Base-by-base conservation (phyloP, 2,113 vertebrate genomes). In the Oenanthe oenanthe region DNA sequence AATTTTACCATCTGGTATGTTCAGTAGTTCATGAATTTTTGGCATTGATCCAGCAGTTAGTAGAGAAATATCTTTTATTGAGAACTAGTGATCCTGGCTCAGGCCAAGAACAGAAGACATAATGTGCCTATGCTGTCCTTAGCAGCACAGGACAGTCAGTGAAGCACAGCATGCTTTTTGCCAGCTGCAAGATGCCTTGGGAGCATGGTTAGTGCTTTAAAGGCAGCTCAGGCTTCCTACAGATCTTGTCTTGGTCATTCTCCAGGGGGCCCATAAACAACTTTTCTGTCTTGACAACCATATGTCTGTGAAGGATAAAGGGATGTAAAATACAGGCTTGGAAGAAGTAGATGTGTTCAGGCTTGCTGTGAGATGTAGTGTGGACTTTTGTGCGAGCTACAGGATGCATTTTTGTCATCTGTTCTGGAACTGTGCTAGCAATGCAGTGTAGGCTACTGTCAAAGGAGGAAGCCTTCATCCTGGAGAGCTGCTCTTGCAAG, bases 1-100 rank as follows among this genome's bases (percentile, higher is more conserved):
- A 65, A 79, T 62, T 82, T 93, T 94, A 32, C 78, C 89, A 88
- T 95, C 91, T 94, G 95, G 38, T 85, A 74, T 61, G 63, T 94
- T 87, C 74, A 89, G 67, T 92, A 93, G 51, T 82, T 92, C 43
- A 63, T 85, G 47, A 73, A 51, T 83, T 94, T 87, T 85, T 95
- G 95, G 85, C 63, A 60, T 56, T 51, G 29, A 40, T 89, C 63
- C 89, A 96, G 58, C 2, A 0, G 76, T 92, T 76, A 89, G 32
- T 65, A 81, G 67, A 62, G 66, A 85, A 82, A 32, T 85, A 61
- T n/a, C 58, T 92, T 75, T n/a, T 94, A 88, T 74, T 94, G 78
- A 58, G 79, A 85, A 58, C 32, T 31, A 68, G 62, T 50, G 24
- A 74, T 88, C 58, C 83, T 88, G 48, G 25, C 10, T 10, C 31